A percentile compares a stretch with the other conserved stretches of the same genome.
These are phyloP conservation scores for Rhingia campestris DNA, from an alignment of 2,888 invertebrate genomes.

Conservation along the genomic window DNA sequence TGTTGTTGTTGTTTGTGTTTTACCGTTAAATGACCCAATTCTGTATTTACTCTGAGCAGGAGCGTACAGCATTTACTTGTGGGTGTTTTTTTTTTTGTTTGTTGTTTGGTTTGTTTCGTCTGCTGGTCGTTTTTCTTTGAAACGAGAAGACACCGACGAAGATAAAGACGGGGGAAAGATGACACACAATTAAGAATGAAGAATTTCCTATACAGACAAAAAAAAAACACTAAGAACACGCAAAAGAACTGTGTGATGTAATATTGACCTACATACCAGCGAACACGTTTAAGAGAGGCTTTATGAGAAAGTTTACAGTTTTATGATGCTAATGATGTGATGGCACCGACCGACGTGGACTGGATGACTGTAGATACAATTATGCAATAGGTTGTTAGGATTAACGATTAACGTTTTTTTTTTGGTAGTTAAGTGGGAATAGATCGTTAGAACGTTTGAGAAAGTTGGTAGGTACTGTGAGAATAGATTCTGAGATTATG, in stretches of 20 bases:
- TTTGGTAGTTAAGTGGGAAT: not conserved
- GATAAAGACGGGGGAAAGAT: not conserved
- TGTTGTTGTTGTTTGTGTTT: slow-evolving; percentile 12
- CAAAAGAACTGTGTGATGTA: slow-evolving; percentile 36
- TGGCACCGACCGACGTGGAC: not conserved
- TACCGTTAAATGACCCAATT: slow-evolving; percentile 61
- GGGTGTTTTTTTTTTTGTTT: slow-evolving; percentile 9
- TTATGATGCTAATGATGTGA: slow-evolving; percentile 20
- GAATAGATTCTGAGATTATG: not conserved
- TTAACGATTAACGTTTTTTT: not conserved
- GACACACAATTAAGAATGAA: slow-evolving; percentile 9
- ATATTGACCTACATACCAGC: slow-evolving; percentile 39
- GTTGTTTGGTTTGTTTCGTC: slow-evolving; percentile 1
- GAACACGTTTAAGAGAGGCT: slow-evolving; percentile 18
- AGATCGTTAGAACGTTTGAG: not conserved
- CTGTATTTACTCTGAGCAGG: slow-evolving; percentile 36
- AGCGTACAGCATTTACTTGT: slow-evolving; percentile 2
- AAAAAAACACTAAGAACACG: slow-evolving; percentile 3
- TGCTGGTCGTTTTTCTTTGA: not conserved
- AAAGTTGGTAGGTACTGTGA: not conserved
- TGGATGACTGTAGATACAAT: slow-evolving; percentile 18
- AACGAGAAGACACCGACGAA: not conserved
- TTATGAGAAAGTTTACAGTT: slow-evolving; percentile 39
- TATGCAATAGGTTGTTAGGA: slow-evolving; percentile 14
- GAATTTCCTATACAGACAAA: not conserved